A percentile compares a stretch with the other conserved stretches of the same genome.
Evolutionary conservation across 2,113 vertebrate species (phyloP).

Genomic region (Solenodon paradoxus): DNA sequence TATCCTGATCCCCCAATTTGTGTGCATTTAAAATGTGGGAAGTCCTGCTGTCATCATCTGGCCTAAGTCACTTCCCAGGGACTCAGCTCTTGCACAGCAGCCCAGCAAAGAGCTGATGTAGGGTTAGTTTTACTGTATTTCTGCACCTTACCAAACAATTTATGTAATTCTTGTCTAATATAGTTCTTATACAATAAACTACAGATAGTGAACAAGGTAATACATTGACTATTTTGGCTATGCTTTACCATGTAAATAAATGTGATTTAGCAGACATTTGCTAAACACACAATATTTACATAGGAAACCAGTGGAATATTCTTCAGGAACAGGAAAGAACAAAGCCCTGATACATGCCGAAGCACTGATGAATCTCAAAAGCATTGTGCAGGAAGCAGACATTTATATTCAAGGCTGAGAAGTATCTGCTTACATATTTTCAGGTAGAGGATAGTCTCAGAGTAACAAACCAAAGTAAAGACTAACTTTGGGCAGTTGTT

Average conservation of each 20-base stretch:
- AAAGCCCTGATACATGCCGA: too few relatives aligned
- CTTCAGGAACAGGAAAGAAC: too few relatives aligned
- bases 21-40: not conserved
- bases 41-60: accelerated
- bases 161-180: not conserved
- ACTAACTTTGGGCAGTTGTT: not conserved
- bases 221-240: not conserved
- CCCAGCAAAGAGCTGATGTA: not conserved
- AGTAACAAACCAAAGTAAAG: not conserved
- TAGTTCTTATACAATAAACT: not conserved
- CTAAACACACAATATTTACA: not conserved
- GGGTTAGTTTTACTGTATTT: not conserved
- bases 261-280: not conserved
- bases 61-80: not conserved
- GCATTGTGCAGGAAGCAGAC: too few relatives aligned
- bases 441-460: not conserved
- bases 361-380: too few relatives aligned
- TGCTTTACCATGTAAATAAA: not conserved
- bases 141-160: not conserved
- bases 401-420: not conserved
- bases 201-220: not conserved
- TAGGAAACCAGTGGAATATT: too few relatives aligned
- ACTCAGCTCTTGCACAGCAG: not conserved
- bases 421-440: not conserved
- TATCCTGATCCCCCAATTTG: accelerated